These are phyloP conservation scores for Lacanobia wlatinum DNA, from an alignment of 2,888 invertebrate genomes.

Conservation along the genomic window DNA sequence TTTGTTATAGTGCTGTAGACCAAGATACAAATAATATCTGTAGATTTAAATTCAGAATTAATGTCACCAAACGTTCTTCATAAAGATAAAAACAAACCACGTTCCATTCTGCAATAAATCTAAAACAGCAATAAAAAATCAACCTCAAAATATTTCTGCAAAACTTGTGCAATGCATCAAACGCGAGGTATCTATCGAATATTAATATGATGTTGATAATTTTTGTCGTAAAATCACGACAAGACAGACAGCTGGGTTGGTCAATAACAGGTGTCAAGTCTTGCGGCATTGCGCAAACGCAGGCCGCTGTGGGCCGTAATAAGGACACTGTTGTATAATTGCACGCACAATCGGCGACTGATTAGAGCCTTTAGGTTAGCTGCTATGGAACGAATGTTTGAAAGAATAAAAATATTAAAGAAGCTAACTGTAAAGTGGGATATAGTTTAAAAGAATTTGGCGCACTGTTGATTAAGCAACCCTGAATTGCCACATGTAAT, in stretches of 20 bases:
- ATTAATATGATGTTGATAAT: constrained; percentile 60
- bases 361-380: constrained; percentile 42
- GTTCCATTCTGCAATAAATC: neutral
- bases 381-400: constrained; percentile 6
- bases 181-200: constrained; percentile 34
- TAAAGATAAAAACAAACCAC: neutral
- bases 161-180: constrained; percentile 38
- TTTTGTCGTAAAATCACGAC: constrained; percentile 66
- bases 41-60: no score
- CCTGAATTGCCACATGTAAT: no score
- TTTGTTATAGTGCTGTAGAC: neutral
- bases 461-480: neutral
- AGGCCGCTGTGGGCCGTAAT: constrained; percentile 55
- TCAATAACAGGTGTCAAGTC: constrained; percentile 73
- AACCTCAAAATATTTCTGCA: constrained; percentile 34
- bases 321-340: constrained; percentile 68
- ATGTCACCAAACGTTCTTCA: neutral
- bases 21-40: neutral
- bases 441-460: neutral
- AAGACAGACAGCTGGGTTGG: constrained; percentile 74
- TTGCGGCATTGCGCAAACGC: constrained; percentile 68
- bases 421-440: neutral
- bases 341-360: constrained; percentile 56
- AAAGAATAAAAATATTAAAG: constrained; percentile 6
- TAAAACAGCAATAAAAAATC: constrained; percentile 7